Conservation (phyloP, 2,113 vertebrate genomes). For the Brachyhypopomus occidentalis region DNA sequence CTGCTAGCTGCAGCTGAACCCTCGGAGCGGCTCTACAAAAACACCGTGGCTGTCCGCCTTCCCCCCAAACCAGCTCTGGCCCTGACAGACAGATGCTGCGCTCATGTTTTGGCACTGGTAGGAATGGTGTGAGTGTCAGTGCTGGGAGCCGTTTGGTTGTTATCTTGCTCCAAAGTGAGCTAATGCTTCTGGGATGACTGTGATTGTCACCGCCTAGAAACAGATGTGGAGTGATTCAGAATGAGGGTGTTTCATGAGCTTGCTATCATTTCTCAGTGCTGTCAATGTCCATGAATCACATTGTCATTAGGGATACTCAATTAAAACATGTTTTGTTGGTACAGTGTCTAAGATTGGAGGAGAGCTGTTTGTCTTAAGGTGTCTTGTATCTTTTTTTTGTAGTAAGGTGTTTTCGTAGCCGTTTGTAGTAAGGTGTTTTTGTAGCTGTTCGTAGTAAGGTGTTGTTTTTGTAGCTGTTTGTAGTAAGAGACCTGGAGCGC, state of each 20-base stretch:
- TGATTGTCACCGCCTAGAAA: too few species aligned
- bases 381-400: neutral
- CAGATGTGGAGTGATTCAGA: too few species aligned
- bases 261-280: too few species aligned
- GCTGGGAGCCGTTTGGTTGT: too few species aligned
- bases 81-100: neutral
- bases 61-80: neutral
- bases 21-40: neutral
- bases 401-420: neutral
- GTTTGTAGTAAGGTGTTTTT: neutral
- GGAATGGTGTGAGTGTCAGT: too few species aligned
- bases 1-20: conserved; percentile 9
- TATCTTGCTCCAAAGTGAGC: too few species aligned
- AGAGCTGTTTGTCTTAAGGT: neutral
- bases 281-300: too few species aligned
- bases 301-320: too few species aligned
- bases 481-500: neutral
- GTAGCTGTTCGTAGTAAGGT: neutral
- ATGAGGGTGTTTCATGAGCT: too few species aligned
- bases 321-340: too few species aligned
- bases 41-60: neutral
- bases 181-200: too few species aligned
- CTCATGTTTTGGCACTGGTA: neutral
- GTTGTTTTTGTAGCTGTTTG: neutral
- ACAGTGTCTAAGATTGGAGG: neutral